Base-by-base conservation (phyloP, 1,140 invertebrate genomes). In the Bombus sylvicola region DNA sequence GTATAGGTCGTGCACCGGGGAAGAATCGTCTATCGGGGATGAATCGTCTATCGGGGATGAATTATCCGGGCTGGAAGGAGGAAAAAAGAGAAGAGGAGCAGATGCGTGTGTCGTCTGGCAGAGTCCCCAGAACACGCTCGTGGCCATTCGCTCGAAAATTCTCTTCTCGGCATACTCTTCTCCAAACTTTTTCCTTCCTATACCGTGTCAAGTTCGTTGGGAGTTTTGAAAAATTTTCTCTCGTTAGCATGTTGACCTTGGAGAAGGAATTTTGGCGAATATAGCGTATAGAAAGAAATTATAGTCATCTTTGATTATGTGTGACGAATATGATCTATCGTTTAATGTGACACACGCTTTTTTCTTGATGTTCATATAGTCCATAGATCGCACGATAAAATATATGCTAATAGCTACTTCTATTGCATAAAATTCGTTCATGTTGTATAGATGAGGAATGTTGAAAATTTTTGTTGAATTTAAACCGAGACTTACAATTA, bases 1-100 rank as follows among this genome's bases (percentile, higher is more conserved):
- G 93, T 81, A 93, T 92, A 91, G 92, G 83, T 83, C 69, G 89
- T 74, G 89, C 85, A 79, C n/a, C 75, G 77, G 59, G 47, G 83
- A 87, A 75, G 88, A 87, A 82, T 87, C 74, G 69, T 81, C 72
- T 71, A 75, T 81, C 73, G 86, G 88, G 84, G 83, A 87, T 82
- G 81, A 83, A 89, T 88, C 82, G 82, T 87, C 73, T 71, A 75
- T 81, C 73, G 85, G 87, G 84, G 81, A 87, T 80, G 81, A 83
- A 88, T 88, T 84, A 84, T 89, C 73, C 80, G 41, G 75, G 59
- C 37, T 64, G 47, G 87, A 79, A 73, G 57, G 62, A 41, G 53
- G 2, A 25, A 68, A 37, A 84, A 78, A 83, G 62, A 87, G 83
- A 77, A 68, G 76, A 82, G 69, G 57, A 81, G 86, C 89, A 90